Evolutionary conservation across 2,797 vertebrate genomes (phyloP).

Genomic region (Halcyon smyrnensis): DNA sequence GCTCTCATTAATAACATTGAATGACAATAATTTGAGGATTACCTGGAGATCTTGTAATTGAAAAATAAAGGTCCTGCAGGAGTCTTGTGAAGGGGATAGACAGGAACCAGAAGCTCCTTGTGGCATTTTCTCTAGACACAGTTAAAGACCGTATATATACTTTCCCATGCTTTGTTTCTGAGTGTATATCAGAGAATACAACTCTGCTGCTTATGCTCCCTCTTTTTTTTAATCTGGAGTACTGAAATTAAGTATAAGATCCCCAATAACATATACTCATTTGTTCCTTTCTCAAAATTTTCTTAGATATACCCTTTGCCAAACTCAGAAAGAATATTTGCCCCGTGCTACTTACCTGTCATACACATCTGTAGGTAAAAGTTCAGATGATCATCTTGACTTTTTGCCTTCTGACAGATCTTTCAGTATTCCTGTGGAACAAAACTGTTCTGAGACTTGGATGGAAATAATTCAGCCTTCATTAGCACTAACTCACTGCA

Average conservation of each 20-base stretch:
- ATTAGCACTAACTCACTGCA: background rate
- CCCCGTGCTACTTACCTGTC: background rate
- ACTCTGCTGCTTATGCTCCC: background rate
- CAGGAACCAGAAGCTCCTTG: background rate
- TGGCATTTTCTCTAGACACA: background rate
- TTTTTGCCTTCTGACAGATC: background rate
- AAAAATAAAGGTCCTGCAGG: background rate
- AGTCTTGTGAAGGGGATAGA: background rate
- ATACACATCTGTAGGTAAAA: background rate
- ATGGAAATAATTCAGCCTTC: background rate
- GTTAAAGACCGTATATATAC: background rate
- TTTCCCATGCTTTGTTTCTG: background rate
- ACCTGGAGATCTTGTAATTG: background rate
- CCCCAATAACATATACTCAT: rapidly evolving
- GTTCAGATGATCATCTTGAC: background rate
- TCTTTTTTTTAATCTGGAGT: background rate
- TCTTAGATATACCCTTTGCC: background rate
- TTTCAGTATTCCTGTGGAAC: background rate
- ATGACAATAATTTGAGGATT: background rate
- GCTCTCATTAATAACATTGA: background rate
- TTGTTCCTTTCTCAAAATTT: background rate
- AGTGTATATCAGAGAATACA: background rate
- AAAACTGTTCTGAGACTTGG: background rate
- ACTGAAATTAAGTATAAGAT: background rate
- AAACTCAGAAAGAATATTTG: background rate